phyloP scores from a whole-genome alignment of 2,888 invertebrate genomes.

The Bombylius discolor region DNA sequence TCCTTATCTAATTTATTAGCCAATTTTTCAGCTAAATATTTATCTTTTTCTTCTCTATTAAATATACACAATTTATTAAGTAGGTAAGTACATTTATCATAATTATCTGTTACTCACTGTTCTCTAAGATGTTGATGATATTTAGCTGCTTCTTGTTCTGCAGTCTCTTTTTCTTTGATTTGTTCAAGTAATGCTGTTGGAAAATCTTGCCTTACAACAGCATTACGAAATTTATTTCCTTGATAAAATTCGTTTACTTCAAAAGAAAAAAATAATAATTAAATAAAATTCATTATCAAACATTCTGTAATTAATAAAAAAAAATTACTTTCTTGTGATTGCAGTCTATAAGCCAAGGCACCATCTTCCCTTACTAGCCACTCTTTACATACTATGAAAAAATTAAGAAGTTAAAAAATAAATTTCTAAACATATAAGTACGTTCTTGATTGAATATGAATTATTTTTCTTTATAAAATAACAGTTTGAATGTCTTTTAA shows the following conservation, averaged over 20 bases:
- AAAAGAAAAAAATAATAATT: slow-evolving; percentile 9
- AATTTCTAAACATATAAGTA: no score
- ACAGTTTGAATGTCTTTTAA: background rate
- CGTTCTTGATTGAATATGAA: background rate
- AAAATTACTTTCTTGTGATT: slow-evolving; percentile 64
- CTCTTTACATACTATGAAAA: slow-evolving; percentile 56
- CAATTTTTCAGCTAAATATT: slow-evolving; percentile 49
- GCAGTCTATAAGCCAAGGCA: slow-evolving; percentile 64
- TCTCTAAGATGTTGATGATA: slow-evolving; percentile 48
- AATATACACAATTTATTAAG: background rate
- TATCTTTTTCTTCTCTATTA: slow-evolving; percentile 53
- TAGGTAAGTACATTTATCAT: background rate
- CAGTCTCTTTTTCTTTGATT: slow-evolving; percentile 50
- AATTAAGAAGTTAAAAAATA: slow-evolving; percentile 10
- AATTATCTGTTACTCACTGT: slow-evolving; percentile 1
- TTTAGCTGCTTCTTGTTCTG: slow-evolving; percentile 46
- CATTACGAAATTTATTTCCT: slow-evolving; percentile 61
- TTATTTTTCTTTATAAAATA: background rate
- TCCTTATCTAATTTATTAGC: slow-evolving; percentile 51
- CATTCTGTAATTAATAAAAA: slow-evolving; percentile 1
- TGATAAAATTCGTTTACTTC: slow-evolving; percentile 61
- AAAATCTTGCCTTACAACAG: slow-evolving; percentile 63
- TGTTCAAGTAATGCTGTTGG: slow-evolving; percentile 65
- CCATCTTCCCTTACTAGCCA: slow-evolving; percentile 77
- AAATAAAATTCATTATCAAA: background rate